Evolutionary conservation across 2,113 vertebrate species (phyloP).

Genomic region (Alosa alosa): DNA sequence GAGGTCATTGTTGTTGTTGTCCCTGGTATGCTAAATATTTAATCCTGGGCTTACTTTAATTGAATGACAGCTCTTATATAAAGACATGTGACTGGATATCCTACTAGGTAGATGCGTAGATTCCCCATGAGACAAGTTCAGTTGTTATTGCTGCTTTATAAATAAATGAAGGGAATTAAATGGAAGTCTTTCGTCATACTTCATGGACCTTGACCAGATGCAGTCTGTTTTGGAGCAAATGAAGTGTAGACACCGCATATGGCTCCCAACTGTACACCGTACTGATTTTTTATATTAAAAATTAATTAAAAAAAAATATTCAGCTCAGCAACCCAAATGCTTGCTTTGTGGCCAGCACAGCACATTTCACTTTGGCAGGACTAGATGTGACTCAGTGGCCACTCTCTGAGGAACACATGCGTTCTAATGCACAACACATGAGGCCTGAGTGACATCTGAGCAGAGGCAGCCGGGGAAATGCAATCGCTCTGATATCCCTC

Average conservation of each 20-base stretch:
- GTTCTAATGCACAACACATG: slow-evolving; percentile 4
- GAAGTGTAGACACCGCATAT: neutral
- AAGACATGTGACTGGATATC: too few relatives aligned
- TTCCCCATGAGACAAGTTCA: neutral
- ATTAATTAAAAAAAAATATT: neutral
- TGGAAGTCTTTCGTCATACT: neutral
- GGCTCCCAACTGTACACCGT: neutral
- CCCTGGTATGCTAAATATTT: too few relatives aligned
- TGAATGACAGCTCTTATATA: too few relatives aligned
- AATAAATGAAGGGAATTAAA: neutral
- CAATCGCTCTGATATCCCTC: slow-evolving; percentile 32
- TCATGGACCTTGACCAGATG: neutral
- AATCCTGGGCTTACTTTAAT: too few relatives aligned
- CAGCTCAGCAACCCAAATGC: neutral
- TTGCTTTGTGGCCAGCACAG: neutral
- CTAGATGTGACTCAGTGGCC: neutral
- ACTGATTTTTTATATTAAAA: neutral
- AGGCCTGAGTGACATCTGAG: slow-evolving; percentile 24
- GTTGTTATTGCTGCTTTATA: neutral
- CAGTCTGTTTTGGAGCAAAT: slow-evolving; percentile 11
- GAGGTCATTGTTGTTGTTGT: too few relatives aligned
- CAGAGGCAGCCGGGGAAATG: slow-evolving; percentile 30
- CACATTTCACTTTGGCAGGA: neutral
- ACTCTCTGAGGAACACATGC: neutral
- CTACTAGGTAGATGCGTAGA: too few relatives aligned